Conservation (phyloP, 2,797 vertebrate genomes). For the Lindbergichthys nudifrons region DNA sequence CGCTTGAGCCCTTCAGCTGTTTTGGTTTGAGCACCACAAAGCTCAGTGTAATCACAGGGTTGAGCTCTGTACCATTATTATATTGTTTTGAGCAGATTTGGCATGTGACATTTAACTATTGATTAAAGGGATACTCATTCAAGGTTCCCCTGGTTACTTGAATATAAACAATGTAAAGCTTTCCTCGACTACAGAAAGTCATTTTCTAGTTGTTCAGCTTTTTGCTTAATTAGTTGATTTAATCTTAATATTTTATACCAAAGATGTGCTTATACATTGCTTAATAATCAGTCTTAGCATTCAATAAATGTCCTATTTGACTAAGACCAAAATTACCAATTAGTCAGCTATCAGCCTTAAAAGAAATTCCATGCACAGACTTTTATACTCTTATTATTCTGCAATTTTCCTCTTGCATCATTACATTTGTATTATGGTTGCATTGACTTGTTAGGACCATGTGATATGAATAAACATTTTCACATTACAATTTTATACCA, state of each 20-base stretch:
- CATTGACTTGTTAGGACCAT: background rate
- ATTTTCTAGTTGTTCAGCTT: too few species aligned
- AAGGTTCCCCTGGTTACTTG: conserved; percentile 1
- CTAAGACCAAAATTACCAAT: too few species aligned
- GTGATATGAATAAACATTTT: background rate
- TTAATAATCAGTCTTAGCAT: too few species aligned
- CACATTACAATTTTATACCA: background rate
- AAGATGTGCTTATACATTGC: too few species aligned
- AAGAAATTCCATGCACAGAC: too few species aligned
- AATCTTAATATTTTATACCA: too few species aligned
- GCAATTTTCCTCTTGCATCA: background rate
- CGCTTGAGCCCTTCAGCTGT: conserved; percentile 50
- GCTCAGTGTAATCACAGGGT: conserved; percentile 29
- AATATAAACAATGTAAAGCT: background rate
- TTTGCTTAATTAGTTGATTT: too few species aligned
- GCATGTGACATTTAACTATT: conserved; percentile 18
- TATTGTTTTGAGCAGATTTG: conserved; percentile 37
- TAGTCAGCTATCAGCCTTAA: too few species aligned
- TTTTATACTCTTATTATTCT: background rate
- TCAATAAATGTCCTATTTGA: too few species aligned
- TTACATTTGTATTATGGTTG: background rate
- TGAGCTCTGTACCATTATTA: conserved; percentile 20
- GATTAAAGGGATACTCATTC: conserved; percentile 33
- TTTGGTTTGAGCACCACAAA: conserved; percentile 37
- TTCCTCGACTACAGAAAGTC: too few species aligned